Percentiles rank a stretch among this genome's conserved stretches.
Conservation (phyloP, 2,888 invertebrate species). For the Scrobipalpa atriplicella region DNA sequence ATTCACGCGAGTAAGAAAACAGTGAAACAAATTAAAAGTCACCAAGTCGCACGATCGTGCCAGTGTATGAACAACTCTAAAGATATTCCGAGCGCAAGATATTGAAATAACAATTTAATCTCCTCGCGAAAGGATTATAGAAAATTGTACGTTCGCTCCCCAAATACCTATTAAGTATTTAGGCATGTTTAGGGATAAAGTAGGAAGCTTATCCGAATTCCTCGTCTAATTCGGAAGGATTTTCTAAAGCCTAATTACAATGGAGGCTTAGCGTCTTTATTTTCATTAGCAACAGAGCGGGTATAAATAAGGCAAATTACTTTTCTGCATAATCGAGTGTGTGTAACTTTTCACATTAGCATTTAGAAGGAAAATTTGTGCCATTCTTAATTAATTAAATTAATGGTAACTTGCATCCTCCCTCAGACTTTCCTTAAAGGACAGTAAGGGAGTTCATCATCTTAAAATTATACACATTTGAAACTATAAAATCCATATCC, state of each 20-base stretch:
- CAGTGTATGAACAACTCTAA: not conserved
- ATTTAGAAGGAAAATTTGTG: not conserved
- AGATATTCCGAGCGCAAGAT: constrained; percentile 23
- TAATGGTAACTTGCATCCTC: too few relatives aligned
- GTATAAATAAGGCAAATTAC: constrained; percentile 2
- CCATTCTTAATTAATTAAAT: too few relatives aligned
- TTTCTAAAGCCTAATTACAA: constrained; percentile 22
- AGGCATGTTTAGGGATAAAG: constrained; percentile 24
- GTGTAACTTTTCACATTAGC: constrained; percentile 14
- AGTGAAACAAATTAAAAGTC: too few relatives aligned
- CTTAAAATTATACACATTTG: too few relatives aligned
- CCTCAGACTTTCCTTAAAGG: too few relatives aligned
- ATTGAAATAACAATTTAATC: constrained; percentile 32
- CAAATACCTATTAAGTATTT: constrained; percentile 29
- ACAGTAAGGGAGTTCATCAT: too few relatives aligned
- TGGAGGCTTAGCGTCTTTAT: constrained; percentile 7
- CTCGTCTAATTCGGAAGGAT: constrained; percentile 27
- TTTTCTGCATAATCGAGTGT: constrained; percentile 10
- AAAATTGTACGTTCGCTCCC: constrained; percentile 28
- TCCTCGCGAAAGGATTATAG: constrained; percentile 28
- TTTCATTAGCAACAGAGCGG: constrained; percentile 9
- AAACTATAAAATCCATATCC: not conserved
- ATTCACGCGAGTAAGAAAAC: too few relatives aligned
- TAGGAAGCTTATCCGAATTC: constrained; percentile 18
- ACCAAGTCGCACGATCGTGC: too few relatives aligned